Percentiles rank a stretch among this genome's conserved stretches.
phyloP scores from a whole-genome alignment of 92 coral and sea anemone species.

The Epizoanthus fatuus region DNA sequence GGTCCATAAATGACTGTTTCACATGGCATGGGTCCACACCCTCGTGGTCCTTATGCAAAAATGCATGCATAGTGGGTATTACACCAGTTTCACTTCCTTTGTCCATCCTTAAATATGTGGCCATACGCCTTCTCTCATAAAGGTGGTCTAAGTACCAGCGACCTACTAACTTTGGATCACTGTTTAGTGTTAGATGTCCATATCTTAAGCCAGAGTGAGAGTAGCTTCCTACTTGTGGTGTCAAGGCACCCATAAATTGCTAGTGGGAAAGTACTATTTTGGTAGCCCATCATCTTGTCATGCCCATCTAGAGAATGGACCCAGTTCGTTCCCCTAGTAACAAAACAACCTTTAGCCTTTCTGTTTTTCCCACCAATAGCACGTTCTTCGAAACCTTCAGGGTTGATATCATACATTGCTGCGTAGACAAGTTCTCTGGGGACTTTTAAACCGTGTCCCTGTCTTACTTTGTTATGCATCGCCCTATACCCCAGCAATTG shows the following conservation, averaged over 20 bases:
- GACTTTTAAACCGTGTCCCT: slow-evolving; percentile 42
- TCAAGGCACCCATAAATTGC: background rate
- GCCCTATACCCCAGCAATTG: slow-evolving; percentile 36
- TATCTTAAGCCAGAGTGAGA: background rate
- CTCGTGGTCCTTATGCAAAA: slow-evolving; percentile 20
- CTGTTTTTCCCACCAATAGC: slow-evolving; percentile 44
- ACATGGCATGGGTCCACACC: slow-evolving; percentile 39
- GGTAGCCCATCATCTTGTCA: slow-evolving; percentile 4
- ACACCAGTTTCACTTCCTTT: slow-evolving; percentile 28
- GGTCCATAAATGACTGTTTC: slow-evolving; percentile 35
- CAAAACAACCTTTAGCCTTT: slow-evolving; percentile 25
- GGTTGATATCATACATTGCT: slow-evolving; percentile 46
- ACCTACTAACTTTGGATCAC: background rate
- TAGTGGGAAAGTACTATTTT: background rate
- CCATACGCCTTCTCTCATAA: slow-evolving; percentile 28
- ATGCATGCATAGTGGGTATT: slow-evolving; percentile 29
- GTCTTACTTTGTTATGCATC: slow-evolving; percentile 42
- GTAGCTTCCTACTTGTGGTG: slow-evolving; percentile 13
- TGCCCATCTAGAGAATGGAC: slow-evolving; percentile 30
- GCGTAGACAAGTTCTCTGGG: slow-evolving; percentile 48
- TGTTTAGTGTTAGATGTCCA: background rate
- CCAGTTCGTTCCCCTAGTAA: slow-evolving; percentile 21
- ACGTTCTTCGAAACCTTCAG: slow-evolving; percentile 55
- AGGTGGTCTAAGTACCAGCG: slow-evolving; percentile 38
- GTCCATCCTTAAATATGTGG: slow-evolving; percentile 25